Conservation (phyloP, 2,888 invertebrate species). For the Antitype chi region DNA sequence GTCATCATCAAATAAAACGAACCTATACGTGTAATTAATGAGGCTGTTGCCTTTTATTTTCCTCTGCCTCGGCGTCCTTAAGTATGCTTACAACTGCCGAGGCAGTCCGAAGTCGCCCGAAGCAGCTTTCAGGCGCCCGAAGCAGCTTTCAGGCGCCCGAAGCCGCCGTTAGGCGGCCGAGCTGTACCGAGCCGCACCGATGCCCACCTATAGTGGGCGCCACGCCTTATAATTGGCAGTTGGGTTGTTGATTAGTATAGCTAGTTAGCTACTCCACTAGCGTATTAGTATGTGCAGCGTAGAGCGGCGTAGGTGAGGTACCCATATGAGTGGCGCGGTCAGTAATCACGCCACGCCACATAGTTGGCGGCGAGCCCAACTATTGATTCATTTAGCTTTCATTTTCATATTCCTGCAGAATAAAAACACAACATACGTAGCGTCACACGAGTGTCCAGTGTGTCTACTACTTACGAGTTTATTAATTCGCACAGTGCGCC, state of each 20-base stretch:
- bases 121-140: no score
- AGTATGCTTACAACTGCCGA: no score
- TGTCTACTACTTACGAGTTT: conserved; percentile 3
- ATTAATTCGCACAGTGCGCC: conserved; percentile 11
- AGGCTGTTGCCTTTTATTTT: no score
- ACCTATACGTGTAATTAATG: no score
- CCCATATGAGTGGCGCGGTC: conserved; percentile 72
- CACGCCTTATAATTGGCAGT: conserved; percentile 29
- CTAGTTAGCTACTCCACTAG: conserved; percentile 8
- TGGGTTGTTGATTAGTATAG: conserved; percentile 16
- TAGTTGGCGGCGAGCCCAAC: conserved; percentile 81
- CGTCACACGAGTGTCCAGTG: conserved; percentile 1
- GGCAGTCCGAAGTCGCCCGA: no score
- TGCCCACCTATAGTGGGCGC: no score
- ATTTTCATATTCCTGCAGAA: conserved; percentile 62
- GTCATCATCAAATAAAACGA: no score
- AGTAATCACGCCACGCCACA: conserved; percentile 86
- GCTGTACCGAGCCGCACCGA: no score
- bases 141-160: no score
- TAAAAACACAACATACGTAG: conserved; percentile 34
- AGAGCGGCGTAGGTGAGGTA: conserved; percentile 38
- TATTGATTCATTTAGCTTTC: conserved; percentile 80
- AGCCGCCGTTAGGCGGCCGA: no score
- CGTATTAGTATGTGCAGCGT: conserved; percentile 38
- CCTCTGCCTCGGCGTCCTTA: no score